These are phyloP conservation scores for Ibycter americanus DNA, from an alignment of 2,797 vertebrate genomes.

Conservation along the genomic window DNA sequence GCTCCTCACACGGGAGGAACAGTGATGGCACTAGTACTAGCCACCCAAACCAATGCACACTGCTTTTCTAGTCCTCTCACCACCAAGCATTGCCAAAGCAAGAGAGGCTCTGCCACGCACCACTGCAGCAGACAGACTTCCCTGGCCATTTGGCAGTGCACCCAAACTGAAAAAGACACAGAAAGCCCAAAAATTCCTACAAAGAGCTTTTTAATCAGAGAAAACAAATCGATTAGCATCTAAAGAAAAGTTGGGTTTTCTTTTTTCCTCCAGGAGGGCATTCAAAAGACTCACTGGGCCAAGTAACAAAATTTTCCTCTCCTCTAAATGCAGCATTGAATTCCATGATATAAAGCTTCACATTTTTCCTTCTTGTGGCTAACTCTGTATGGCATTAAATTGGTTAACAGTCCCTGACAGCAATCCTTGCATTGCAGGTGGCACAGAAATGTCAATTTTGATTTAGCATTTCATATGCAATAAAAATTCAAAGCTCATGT, in stretches of 20 bases:
- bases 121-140: background rate
- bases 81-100: background rate
- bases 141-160: background rate
- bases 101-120: rapidly evolving
- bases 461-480: background rate
- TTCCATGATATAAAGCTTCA: background rate
- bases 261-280: background rate
- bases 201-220: background rate
- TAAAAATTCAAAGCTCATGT: background rate
- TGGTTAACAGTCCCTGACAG: background rate
- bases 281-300: background rate
- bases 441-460: constrained; percentile 37
- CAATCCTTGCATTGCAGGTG: background rate
- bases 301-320: background rate
- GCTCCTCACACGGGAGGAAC: rapidly evolving
- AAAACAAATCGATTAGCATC: background rate
- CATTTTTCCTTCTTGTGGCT: background rate
- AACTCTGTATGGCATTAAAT: background rate
- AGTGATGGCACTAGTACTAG: background rate
- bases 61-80: background rate
- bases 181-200: background rate
- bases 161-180: background rate
- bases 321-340: background rate
- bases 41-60: background rate
- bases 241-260: background rate